These are phyloP conservation scores for Corella eumyota DNA, from an alignment of 23 tunicate species.

Conservation along the genomic window DNA sequence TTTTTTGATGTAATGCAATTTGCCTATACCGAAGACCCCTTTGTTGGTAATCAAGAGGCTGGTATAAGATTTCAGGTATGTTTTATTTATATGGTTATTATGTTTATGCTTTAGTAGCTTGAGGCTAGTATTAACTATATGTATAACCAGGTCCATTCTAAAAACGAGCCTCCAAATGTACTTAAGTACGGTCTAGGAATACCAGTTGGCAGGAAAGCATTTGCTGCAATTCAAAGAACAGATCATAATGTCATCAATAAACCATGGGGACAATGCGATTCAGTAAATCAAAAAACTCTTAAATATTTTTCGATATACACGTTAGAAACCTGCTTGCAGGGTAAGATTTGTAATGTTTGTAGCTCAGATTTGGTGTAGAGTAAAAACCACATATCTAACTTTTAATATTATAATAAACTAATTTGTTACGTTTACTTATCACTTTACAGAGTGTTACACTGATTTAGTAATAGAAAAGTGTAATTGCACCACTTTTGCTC, in stretches of 20 bases:
- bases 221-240: constrained; percentile 11
- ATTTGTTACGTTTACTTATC: no score
- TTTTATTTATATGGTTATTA: not conserved
- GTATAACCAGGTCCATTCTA: constrained; percentile 18
- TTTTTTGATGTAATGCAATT: constrained; percentile 3
- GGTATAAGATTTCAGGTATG: constrained; percentile 28
- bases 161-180: constrained; percentile 28
- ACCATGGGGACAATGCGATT: constrained; percentile 52
- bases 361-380: no score
- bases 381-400: no score
- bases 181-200: constrained; percentile 25
- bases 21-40: constrained; percentile 24
- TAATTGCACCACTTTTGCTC: constrained; percentile 24
- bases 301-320: constrained; percentile 25
- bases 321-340: constrained; percentile 16
- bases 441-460: constrained; percentile 33
- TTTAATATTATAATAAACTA: no score
- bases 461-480: constrained; percentile 10
- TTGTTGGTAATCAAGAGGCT: constrained; percentile 15
- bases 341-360: constrained; percentile 1
- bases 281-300: constrained; percentile 12
- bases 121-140: not conserved
- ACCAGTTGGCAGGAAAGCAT: constrained; percentile 38
- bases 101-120: no score
- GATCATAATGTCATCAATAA: constrained; percentile 13